Conservation (phyloP, 1,140 invertebrate genomes). For the Dinothrombium tinctorium region DNA sequence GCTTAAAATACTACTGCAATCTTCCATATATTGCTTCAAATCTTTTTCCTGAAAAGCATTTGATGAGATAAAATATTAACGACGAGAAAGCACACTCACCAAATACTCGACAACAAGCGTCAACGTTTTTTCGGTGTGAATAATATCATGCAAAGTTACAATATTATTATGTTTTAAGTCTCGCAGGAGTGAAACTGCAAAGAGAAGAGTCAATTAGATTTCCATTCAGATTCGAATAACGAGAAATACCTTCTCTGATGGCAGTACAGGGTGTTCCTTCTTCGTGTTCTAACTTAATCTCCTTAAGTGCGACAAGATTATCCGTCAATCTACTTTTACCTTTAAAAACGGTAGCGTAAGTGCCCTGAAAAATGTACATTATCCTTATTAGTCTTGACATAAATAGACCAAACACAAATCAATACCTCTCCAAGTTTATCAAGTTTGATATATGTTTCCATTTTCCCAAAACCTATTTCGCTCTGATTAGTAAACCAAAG, state of each 20-base stretch:
- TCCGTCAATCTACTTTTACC: conserved; percentile 38
- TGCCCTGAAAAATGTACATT: too few relatives aligned
- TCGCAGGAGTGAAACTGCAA: conserved; percentile 30
- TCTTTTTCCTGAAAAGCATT: conserved; percentile 29
- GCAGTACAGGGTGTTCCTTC: conserved; percentile 49
- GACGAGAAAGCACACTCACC: conserved; percentile 19
- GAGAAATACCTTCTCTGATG: conserved; percentile 31
- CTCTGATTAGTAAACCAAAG: conserved; percentile 21
- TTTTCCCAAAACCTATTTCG: conserved; percentile 47
- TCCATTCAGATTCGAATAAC: background rate
- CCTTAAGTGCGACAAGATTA: conserved; percentile 40
- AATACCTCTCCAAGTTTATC: conserved; percentile 41
- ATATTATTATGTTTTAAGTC: conserved; percentile 32
- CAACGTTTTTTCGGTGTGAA: conserved; percentile 39
- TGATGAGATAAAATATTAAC: background rate
- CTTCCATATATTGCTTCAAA: conserved; percentile 47
- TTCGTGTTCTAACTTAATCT: conserved; percentile 44
- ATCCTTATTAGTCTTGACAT: too few relatives aligned
- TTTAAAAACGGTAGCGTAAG: conserved; percentile 46
- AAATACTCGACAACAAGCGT: conserved; percentile 43
- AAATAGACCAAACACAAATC: too few relatives aligned
- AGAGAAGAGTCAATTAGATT: background rate
- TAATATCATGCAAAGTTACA: conserved; percentile 42
- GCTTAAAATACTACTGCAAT: conserved; percentile 34
- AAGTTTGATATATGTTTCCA: conserved; percentile 45